Percentiles rank a stretch among this genome's conserved stretches.
These are phyloP conservation scores for Catagonus wagneri DNA, from an alignment of 2,113 vertebrate genomes.

Conservation along the genomic window DNA sequence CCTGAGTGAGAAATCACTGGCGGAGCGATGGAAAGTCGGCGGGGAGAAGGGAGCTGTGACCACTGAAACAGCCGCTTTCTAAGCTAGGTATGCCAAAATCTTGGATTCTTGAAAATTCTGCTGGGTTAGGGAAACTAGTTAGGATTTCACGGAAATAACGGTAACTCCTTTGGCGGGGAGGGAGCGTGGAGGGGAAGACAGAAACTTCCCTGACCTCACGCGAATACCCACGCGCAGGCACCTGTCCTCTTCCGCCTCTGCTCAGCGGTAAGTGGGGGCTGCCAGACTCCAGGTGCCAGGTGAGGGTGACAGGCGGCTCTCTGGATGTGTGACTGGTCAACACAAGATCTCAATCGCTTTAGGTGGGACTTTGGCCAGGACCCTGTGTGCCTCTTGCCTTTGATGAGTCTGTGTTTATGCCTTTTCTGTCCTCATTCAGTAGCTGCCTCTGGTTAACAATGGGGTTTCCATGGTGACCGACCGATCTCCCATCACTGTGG, in stretches of 20 bases:
- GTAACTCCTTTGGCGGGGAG: neutral
- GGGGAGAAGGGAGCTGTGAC: neutral
- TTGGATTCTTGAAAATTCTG: neutral
- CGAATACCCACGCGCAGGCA: neutral
- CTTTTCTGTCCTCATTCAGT: slow-evolving; percentile 53
- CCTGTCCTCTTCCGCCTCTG: neutral
- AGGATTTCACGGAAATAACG: neutral
- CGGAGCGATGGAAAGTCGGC: neutral
- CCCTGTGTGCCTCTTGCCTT: neutral
- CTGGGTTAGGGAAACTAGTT: neutral
- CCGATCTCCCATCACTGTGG: slow-evolving; percentile 42
- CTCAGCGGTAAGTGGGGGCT: neutral
- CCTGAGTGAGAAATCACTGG: neutral
- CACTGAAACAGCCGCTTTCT: fast-evolving
- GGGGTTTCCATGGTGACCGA: slow-evolving; percentile 73
- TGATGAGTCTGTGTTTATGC: neutral
- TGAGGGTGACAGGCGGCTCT: neutral
- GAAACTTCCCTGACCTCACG: neutral
- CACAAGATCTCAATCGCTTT: neutral
- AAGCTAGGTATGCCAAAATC: neutral
- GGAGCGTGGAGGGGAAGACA: neutral
- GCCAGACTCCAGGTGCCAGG: fast-evolving
- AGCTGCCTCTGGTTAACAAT: neutral
- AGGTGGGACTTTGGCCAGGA: neutral
- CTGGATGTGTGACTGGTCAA: neutral